Evolutionary conservation across 1,140 invertebrate genomes (phyloP), one percentile per base, ranked within the genome.

Genomic region (Chrysopa pallens): DNA sequence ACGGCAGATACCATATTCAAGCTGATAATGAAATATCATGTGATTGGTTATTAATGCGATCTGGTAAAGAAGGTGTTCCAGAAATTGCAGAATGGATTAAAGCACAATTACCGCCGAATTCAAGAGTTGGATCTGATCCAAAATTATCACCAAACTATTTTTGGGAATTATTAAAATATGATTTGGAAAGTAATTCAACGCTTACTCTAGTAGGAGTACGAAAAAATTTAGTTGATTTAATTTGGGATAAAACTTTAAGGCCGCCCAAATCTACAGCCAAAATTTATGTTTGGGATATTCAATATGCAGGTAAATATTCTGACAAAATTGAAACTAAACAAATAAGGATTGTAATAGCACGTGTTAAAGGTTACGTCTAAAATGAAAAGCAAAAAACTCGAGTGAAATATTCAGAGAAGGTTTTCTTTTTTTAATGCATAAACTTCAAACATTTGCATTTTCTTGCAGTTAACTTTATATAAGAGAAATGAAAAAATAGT

Each of bases 121-220:
- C 71, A 31, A 61, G 71, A 40, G 76, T 96, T 12, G 91, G 89
- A 1, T 83, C 78, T 9, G 89, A 96, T 69, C 81, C 89, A 0
- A 76, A 73, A 38, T 56, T 83, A 14, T 70, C 81, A 6, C 69
- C 80, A 0, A 68, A 77, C 36, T 52, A 59, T n/a, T 61, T 68
- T 35, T 86, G 78, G 78, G 57, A 70, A 14, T 4, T 6, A 23
- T 37, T 42, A 27, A 36, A 37, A 12, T 6, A 3, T 2, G 17
- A 42, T 45, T 59, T 86, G 38, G 63, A 72, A 49, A 66, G 60
- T 1, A 63, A 67, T 42, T 65, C 64, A 8, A 58, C 74, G 0
- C 59, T 74, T 48, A 54, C 62, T 40, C 60, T 93, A 29, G 62
- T 80, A 5, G 69, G 73, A 17, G 69, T 86, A 11, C 66, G 67